phyloP scores from a whole-genome alignment of 2,888 invertebrate genomes.

The Cartodere bifasciata region DNA sequence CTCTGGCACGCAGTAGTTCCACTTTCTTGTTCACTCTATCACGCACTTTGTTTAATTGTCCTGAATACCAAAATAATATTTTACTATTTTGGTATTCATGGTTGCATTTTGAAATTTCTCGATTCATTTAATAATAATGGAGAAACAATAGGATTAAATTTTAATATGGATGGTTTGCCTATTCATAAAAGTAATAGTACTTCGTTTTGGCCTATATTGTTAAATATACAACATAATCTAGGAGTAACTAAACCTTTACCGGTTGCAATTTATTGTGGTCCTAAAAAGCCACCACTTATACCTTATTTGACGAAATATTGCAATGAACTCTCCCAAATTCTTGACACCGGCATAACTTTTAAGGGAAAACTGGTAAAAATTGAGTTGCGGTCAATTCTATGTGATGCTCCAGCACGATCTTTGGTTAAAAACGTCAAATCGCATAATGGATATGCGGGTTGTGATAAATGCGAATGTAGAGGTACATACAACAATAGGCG shows the following conservation, averaged over 20 bases:
- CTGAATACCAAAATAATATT: conserved; percentile 1
- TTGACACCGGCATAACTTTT: conserved; percentile 10
- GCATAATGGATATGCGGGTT: not conserved
- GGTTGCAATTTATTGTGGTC: conserved; percentile 15
- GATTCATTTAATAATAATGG: conserved; percentile 5
- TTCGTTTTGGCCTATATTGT: conserved; percentile 15
- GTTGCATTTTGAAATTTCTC: conserved; percentile 11
- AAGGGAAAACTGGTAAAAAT: conserved; percentile 6
- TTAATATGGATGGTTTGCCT: conserved; percentile 13
- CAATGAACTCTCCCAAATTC: conserved; percentile 11
- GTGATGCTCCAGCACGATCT: conserved; percentile 1
- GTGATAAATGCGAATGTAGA: not conserved
- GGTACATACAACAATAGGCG: not conserved
- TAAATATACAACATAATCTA: conserved; percentile 7
- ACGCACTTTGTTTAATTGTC: too few relatives aligned
- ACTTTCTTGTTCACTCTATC: too few relatives aligned
- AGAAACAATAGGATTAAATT: conserved; percentile 7
- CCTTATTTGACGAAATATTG: conserved; percentile 13
- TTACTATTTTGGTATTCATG: conserved; percentile 9
- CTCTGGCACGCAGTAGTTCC: too few relatives aligned
- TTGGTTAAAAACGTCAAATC: not conserved
- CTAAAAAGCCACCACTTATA: conserved; percentile 13
- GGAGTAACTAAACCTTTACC: conserved; percentile 7
- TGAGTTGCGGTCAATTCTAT: conserved; percentile 11
- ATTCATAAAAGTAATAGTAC: conserved; percentile 12